phyloP scores from a whole-genome alignment of 2,888 invertebrate species.

The Tuta absoluta region DNA sequence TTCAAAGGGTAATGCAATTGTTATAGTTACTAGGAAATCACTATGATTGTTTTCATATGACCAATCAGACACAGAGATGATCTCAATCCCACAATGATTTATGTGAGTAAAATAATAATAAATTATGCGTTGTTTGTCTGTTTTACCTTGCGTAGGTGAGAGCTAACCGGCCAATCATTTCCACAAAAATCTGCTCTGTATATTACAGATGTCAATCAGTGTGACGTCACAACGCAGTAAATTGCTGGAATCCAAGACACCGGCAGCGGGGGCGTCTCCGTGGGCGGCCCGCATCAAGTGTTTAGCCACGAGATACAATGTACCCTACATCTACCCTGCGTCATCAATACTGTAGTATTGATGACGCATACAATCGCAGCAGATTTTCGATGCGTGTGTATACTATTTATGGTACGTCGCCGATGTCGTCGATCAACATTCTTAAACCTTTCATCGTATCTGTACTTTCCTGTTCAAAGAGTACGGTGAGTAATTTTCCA shows the following conservation, averaged over 20 bases:
- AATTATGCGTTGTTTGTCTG: background rate
- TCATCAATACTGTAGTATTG: conserved; percentile 39
- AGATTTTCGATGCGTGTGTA: conserved; percentile 42
- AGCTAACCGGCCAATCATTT: conserved; percentile 21
- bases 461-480: conserved; percentile 19
- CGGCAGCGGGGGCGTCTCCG: conserved; percentile 54
- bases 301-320: conserved; percentile 50
- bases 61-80: background rate
- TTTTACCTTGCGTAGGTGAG: conserved; percentile 12
- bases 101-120: background rate
- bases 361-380: conserved; percentile 60
- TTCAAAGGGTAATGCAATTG: background rate
- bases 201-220: conserved; percentile 44
- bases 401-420: conserved; percentile 62
- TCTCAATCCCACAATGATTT: background rate
- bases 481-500: conserved; percentile 40
- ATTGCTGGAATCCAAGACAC: conserved; percentile 39
- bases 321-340: too few relatives aligned
- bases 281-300: conserved; percentile 60
- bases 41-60: background rate
- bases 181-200: conserved; percentile 22
- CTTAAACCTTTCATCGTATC: conserved; percentile 18
- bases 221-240: conserved; percentile 42
- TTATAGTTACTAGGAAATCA: background rate
- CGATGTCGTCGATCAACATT: conserved; percentile 16